Evolutionary conservation across 2,888 invertebrate genomes (phyloP).

Genomic region (Mantis religiosa): DNA sequence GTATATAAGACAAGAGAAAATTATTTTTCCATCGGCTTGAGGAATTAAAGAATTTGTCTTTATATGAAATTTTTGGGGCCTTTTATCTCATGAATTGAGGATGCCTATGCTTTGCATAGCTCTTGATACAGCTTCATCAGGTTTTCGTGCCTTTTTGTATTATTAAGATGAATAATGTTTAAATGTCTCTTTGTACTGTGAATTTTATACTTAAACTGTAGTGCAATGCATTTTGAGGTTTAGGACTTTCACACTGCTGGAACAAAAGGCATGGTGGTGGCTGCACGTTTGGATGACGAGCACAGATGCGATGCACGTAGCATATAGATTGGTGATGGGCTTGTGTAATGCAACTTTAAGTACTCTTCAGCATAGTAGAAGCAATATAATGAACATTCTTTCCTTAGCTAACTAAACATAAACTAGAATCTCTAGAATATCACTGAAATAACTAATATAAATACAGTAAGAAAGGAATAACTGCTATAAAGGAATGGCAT

Average conservation of each 20-base stretch:
- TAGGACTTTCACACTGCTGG: neutral
- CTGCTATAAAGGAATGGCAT: neutral
- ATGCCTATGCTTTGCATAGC: neutral
- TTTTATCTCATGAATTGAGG: too few relatives aligned
- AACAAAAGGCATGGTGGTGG: neutral
- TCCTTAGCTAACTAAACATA: neutral
- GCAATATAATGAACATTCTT: neutral
- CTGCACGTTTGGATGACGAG: slow-evolving; percentile 5
- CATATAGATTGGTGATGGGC: slow-evolving; percentile 9
- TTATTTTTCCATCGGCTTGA: neutral
- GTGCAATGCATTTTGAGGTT: slow-evolving; percentile 13
- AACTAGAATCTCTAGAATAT: neutral
- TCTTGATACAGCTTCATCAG: neutral
- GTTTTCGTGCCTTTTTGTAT: neutral
- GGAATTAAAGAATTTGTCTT: neutral
- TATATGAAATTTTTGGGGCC: neutral
- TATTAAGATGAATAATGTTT: neutral
- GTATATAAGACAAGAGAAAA: neutral
- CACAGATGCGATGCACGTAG: neutral
- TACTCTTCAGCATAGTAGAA: neutral
- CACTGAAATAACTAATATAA: neutral
- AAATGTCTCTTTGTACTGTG: neutral
- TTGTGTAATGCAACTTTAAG: neutral
- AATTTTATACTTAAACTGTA: slow-evolving; percentile 35
- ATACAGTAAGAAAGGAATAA: neutral